Conservation (phyloP, 2,797 vertebrate genomes). For the Rhodeus uyekii region DNA sequence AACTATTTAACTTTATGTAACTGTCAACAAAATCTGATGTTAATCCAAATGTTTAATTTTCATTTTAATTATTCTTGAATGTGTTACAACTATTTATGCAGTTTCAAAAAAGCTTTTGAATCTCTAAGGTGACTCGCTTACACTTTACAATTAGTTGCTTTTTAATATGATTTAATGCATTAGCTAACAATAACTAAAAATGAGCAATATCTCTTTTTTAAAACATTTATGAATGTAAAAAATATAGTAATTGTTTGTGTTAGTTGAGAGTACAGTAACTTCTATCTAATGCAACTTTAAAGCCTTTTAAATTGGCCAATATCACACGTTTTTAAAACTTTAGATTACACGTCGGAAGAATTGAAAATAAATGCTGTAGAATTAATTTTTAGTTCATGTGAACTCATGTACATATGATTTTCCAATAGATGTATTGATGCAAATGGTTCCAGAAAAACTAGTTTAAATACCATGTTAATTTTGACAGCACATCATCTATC, state of each 20-base stretch:
- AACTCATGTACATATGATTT: neutral
- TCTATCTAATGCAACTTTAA: neutral
- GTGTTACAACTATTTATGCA: neutral
- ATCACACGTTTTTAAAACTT: neutral
- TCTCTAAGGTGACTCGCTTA: neutral
- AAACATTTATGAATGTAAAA: neutral
- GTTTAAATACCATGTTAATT: no score
- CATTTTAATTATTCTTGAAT: neutral
- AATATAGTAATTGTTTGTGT: neutral
- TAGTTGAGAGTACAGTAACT: neutral
- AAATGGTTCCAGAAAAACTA: neutral
- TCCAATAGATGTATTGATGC: neutral
- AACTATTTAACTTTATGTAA: neutral
- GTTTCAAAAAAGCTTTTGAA: neutral
- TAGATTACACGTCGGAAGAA: neutral
- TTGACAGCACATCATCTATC: neutral
- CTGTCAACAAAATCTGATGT: neutral
- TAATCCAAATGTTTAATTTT: neutral
- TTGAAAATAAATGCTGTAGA: neutral
- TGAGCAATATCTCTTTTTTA: neutral
- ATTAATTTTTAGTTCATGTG: neutral
- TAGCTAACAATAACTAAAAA: neutral
- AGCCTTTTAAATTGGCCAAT: no score
- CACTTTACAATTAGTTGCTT: neutral
- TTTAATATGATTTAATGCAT: neutral